Evolutionary conservation across 2,888 invertebrate genomes (phyloP).

Genomic region (Phrixothrix hirtus): DNA sequence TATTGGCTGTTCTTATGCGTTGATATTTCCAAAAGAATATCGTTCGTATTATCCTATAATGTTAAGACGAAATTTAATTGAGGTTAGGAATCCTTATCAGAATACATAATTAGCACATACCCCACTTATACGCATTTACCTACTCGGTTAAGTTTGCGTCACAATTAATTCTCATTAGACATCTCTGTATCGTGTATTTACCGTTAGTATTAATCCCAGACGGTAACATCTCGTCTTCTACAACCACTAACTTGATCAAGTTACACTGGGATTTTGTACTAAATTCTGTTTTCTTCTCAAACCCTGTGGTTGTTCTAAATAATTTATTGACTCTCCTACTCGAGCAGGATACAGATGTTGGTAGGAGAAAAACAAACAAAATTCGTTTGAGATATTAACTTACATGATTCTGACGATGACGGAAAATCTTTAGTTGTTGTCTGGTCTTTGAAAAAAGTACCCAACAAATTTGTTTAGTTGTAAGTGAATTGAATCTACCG

Average conservation of each 20-base stretch:
- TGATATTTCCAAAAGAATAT: no score
- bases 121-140: slow-evolving; percentile 8
- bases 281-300: slow-evolving; percentile 14
- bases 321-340: slow-evolving; percentile 11
- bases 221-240: slow-evolving; percentile 4
- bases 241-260: slow-evolving; percentile 9
- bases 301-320: slow-evolving; percentile 14
- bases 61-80: no score
- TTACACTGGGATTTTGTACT: slow-evolving; percentile 15
- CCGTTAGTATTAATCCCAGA: slow-evolving; percentile 16
- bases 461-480: slow-evolving; percentile 13
- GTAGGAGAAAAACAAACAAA: slow-evolving; percentile 14
- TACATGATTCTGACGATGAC: slow-evolving; percentile 12
- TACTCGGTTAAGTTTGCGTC: slow-evolving; percentile 6
- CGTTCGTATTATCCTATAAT: no score
- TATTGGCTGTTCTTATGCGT: no score
- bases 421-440: slow-evolving; percentile 13
- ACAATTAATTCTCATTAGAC: slow-evolving; percentile 19
- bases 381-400: slow-evolving; percentile 15
- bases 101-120: no score
- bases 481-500: slow-evolving; percentile 14
- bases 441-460: slow-evolving; percentile 9
- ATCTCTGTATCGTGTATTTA: slow-evolving; percentile 10
- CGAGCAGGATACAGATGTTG: slow-evolving; percentile 11
- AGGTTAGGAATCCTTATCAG: no score